A percentile compares a stretch with the other conserved stretches of the same genome.
These are phyloP conservation scores for Heterotilapia buettikoferi DNA, from an alignment of 2,113 vertebrate genomes.

Conservation along the genomic window DNA sequence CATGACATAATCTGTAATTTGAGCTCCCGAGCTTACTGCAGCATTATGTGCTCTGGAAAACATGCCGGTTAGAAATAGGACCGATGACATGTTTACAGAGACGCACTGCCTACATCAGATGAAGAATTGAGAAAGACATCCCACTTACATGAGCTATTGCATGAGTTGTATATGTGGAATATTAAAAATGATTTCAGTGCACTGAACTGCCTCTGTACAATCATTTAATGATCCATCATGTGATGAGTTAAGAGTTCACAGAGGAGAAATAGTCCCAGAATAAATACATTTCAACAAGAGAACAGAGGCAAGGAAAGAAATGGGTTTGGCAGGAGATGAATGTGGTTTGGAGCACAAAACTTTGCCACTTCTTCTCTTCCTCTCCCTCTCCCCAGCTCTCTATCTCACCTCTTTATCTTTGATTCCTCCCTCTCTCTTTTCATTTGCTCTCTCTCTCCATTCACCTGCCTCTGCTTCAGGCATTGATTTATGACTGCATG, in stretches of 20 bases:
- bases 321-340: neutral
- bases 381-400: neutral
- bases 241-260: conserved; percentile 19
- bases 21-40: neutral
- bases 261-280: conserved; percentile 1
- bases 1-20: neutral
- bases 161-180: neutral
- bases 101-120: neutral
- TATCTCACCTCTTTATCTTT: neutral
- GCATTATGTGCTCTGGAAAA: neutral
- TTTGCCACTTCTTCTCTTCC: neutral
- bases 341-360: conserved; percentile 5
- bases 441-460: neutral
- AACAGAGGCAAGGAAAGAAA: neutral
- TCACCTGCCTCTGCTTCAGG: conserved; percentile 16
- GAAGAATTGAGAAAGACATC: neutral
- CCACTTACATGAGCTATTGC: neutral
- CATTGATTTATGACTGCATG: conserved; percentile 45
- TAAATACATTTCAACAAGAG: conserved; percentile 6
- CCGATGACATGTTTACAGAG: neutral
- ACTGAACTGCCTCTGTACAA: neutral
- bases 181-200: neutral
- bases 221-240: conserved; percentile 24
- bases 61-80: neutral
- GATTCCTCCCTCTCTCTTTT: neutral